A percentile compares a stretch with the other conserved stretches of the same genome.
phyloP scores from a whole-genome alignment of 2,888 invertebrate species.

The Rotaria sp. region DNA sequence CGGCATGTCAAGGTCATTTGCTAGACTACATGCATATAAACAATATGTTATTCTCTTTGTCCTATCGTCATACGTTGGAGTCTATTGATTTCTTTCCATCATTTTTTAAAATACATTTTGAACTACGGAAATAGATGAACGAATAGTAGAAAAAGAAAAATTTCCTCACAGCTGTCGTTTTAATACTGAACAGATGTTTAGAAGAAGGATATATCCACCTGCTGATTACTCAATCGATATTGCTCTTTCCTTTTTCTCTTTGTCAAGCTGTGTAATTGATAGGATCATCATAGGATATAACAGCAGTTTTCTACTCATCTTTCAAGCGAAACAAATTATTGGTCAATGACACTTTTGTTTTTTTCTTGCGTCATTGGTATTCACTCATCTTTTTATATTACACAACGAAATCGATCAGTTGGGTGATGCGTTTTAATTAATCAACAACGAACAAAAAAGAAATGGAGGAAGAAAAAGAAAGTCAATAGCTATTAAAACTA shows the following conservation, averaged over 20 bases:
- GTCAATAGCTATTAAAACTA: not conserved
- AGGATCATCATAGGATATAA: not conserved
- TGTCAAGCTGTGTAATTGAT: not conserved
- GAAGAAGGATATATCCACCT: not conserved
- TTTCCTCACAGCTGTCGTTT: not conserved
- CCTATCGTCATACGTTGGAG: not conserved
- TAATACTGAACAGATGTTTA: not conserved
- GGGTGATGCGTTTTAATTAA: not conserved
- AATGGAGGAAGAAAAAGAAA: not conserved
- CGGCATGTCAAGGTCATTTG: not conserved
- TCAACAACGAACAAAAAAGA: not conserved
- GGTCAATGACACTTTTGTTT: not conserved
- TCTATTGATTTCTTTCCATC: not conserved
- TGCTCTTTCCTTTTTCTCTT: not conserved
- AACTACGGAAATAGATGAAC: not conserved
- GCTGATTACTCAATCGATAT: not conserved
- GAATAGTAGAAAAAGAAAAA: not conserved
- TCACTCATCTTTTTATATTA: not conserved
- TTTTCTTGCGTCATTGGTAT: not conserved
- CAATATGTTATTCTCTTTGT: not conserved
- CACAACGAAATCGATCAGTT: not conserved
- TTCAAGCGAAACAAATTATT: conserved; percentile 18
- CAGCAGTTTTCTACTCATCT: not conserved
- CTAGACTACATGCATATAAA: not conserved
- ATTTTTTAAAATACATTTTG: not conserved